A percentile compares a stretch with the other conserved stretches of the same genome.
Evolutionary conservation across 2,888 invertebrate species (phyloP).

Genomic region (Acanthosepion pharaonis): DNA sequence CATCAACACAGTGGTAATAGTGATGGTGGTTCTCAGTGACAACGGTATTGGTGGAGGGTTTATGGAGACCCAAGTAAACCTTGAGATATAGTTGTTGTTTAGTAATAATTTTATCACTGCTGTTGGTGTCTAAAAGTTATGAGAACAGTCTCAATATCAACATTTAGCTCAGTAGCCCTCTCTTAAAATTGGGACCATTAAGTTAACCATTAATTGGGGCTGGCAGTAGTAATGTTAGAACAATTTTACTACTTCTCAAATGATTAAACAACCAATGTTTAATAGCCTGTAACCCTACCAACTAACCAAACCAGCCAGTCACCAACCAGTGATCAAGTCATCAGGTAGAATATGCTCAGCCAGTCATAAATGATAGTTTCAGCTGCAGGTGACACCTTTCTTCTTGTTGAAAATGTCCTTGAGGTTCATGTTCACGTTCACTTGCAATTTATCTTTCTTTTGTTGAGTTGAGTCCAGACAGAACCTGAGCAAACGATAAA

Average conservation of each 20-base stretch:
- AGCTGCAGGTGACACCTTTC: slow-evolving; percentile 67
- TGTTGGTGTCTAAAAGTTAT: not conserved
- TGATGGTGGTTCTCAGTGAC: not conserved
- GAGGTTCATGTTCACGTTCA: slow-evolving; percentile 85
- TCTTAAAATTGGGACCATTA: not conserved
- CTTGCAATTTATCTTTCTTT: slow-evolving; percentile 81
- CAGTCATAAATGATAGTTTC: slow-evolving; percentile 47
- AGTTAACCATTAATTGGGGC: not conserved
- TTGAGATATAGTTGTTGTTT: not conserved
- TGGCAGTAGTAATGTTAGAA: not conserved
- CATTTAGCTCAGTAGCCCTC: not conserved
- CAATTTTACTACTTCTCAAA: not conserved
- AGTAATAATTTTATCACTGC: not conserved
- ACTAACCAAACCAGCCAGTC: slow-evolving; percentile 39
- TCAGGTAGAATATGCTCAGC: slow-evolving; percentile 34
- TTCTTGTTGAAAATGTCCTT: slow-evolving; percentile 79
- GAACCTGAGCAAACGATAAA: slow-evolving; percentile 75
- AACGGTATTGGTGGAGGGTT: not conserved
- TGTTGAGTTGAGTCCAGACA: slow-evolving; percentile 88
- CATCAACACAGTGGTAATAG: slow-evolving; percentile 24
- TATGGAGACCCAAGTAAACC: slow-evolving; percentile 1
- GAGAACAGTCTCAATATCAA: not conserved
- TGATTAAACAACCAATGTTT: not conserved
- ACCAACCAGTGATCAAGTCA: not conserved
- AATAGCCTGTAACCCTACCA: not conserved